Percentiles rank a stretch among this genome's conserved stretches.
These are phyloP conservation scores for Grapholita molesta DNA, from an alignment of 1,140 invertebrate genomes.

Conservation along the genomic window DNA sequence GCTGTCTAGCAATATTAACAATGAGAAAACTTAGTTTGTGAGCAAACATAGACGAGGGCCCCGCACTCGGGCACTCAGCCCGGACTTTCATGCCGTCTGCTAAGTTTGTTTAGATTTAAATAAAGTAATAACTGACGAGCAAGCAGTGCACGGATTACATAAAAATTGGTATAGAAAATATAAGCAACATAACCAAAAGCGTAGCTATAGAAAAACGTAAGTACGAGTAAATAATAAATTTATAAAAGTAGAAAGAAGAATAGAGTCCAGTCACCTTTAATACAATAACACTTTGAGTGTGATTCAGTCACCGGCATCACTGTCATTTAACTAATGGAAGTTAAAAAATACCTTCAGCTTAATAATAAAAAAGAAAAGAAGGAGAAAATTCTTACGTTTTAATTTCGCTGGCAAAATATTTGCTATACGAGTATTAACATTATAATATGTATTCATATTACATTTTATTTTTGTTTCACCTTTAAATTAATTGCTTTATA, in stretches of 20 bases:
- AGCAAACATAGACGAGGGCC: neutral
- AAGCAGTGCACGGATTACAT: neutral
- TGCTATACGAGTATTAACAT: neutral
- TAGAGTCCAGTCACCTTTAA: neutral
- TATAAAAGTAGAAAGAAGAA: too few relatives aligned
- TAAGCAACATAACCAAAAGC: neutral
- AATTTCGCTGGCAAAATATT: neutral
- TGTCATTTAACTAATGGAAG: neutral
- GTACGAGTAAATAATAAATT: too few relatives aligned
- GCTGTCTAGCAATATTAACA: constrained; percentile 7
- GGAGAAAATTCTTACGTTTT: neutral
- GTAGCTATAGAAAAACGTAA: neutral
- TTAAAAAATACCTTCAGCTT: neutral
- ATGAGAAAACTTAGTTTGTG: constrained; percentile 5
- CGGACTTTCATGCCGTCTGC: neutral
- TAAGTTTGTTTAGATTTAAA: neutral
- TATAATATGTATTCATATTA: neutral
- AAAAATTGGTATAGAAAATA: neutral
- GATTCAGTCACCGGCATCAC: neutral
- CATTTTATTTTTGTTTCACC: neutral
- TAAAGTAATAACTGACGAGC: neutral
- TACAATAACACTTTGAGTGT: neutral
- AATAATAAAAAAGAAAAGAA: neutral
- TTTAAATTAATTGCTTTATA: neutral
- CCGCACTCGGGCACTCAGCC: neutral